A percentile compares a stretch with the other conserved stretches of the same genome.
These are phyloP conservation scores for Zophobas atratus DNA, from an alignment of 1,140 invertebrate species.

Conservation along the genomic window DNA sequence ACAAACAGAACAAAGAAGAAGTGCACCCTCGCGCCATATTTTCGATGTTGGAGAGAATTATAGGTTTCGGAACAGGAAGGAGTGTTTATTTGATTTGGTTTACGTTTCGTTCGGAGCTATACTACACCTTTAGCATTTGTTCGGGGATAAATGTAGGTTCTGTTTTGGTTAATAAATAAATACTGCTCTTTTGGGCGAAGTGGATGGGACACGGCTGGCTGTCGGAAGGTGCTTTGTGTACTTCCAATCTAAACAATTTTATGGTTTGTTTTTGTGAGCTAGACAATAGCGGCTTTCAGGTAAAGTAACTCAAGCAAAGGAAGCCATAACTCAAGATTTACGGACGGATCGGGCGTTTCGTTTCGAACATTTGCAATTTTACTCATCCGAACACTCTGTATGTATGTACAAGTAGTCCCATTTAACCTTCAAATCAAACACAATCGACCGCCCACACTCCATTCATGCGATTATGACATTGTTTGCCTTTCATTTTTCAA, in stretches of 20 bases:
- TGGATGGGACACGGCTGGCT: slow-evolving; percentile 5
- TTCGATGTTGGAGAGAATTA: neutral
- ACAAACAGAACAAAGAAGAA: slow-evolving; percentile 8
- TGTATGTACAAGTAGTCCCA: too few relatives aligned
- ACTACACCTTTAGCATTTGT: slow-evolving; percentile 14
- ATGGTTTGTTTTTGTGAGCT: neutral
- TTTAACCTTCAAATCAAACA: too few relatives aligned
- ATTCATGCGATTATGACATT: too few relatives aligned
- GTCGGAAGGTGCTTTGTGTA: neutral
- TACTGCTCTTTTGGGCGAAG: neutral
- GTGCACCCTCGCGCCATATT: neutral
- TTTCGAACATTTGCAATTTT: too few relatives aligned
- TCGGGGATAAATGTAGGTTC: slow-evolving; percentile 5
- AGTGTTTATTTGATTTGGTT: slow-evolving; percentile 17
- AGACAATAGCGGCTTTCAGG: neutral
- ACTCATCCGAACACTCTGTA: too few relatives aligned
- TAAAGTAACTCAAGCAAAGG: neutral
- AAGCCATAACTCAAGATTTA: too few relatives aligned
- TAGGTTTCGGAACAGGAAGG: slow-evolving; percentile 8
- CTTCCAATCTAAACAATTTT: neutral
- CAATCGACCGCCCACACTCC: too few relatives aligned
- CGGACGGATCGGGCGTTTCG: too few relatives aligned
- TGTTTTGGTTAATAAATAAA: slow-evolving; percentile 14
- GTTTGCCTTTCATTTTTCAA: too few relatives aligned
- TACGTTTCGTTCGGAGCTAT: slow-evolving; percentile 2